A percentile compares a stretch with the other conserved stretches of the same genome.
phyloP scores from a whole-genome alignment of 2,797 vertebrate genomes.

The Sebastiscus tertius region DNA sequence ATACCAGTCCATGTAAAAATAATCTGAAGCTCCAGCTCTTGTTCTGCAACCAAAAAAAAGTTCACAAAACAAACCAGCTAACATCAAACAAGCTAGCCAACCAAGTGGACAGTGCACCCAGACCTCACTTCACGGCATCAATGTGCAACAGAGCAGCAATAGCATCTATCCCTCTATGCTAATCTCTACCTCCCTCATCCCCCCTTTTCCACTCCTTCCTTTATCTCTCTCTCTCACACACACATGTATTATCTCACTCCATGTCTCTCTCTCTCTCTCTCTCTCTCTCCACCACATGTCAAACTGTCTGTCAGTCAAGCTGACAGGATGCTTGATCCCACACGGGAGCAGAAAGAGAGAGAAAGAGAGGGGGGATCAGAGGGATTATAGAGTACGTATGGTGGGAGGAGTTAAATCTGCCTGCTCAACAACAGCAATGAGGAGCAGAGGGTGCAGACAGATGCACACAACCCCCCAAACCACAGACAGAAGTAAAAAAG shows the following conservation, averaged over 20 bases:
- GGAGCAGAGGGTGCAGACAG: conserved; percentile 76
- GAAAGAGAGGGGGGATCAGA: conserved; percentile 80
- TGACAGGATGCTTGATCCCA: conserved; percentile 73
- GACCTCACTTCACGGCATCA: conserved; percentile 37
- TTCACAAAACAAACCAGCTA: not conserved
- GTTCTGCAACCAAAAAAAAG: not conserved
- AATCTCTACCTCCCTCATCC: conserved; percentile 66
- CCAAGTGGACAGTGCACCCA: conserved; percentile 40
- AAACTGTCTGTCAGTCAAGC: conserved; percentile 72
- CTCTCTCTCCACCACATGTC: conserved; percentile 56
- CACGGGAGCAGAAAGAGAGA: conserved; percentile 68
- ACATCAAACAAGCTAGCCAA: conserved; percentile 29
- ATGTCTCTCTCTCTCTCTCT: conserved; percentile 32
- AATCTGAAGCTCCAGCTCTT: conserved; percentile 4
- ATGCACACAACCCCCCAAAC: conserved; percentile 16
- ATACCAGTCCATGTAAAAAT: not conserved
- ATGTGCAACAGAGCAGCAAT: conserved; percentile 53
- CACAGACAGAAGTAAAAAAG: not conserved
- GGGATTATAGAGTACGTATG: conserved; percentile 88
- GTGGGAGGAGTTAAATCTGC: conserved; percentile 90
- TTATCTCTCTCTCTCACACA: conserved; percentile 39
- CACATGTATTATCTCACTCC: conserved; percentile 31
- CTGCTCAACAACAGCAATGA: conserved; percentile 84
- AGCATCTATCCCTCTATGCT: conserved; percentile 57
- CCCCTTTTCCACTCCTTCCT: conserved; percentile 47